Evolutionary conservation across 2,113 vertebrate species (phyloP).

Genomic region (Halichoerus grypus): DNA sequence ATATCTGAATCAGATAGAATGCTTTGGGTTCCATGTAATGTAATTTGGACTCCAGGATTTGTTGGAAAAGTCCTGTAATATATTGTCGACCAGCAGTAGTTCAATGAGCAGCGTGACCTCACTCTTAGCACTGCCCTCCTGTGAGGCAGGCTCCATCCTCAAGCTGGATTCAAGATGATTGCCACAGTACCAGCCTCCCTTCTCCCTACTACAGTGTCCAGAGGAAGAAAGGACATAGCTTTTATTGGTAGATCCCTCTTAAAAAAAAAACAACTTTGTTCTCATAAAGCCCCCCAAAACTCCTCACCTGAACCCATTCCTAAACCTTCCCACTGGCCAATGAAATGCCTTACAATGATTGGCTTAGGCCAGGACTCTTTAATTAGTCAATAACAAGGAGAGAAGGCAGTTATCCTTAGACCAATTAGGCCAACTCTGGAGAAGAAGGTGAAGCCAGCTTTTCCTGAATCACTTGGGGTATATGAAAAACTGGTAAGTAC

Average conservation of each 20-base stretch:
- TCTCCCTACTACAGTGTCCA: neutral
- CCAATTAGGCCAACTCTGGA: neutral
- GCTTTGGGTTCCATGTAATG: neutral
- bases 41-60: neutral
- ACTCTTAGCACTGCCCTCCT: neutral
- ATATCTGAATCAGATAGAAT: neutral
- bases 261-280: neutral
- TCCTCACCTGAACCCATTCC: neutral
- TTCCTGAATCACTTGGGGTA: neutral
- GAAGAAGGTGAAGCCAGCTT: neutral
- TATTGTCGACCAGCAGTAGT: neutral
- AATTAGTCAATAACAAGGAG: neutral
- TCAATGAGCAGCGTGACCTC: neutral
- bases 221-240: neutral
- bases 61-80: neutral
- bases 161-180: neutral
- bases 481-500: neutral
- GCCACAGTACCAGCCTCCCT: neutral
- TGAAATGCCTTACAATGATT: neutral
- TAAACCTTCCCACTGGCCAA: neutral
- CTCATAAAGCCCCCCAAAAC: neutral
- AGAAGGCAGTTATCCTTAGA: neutral
- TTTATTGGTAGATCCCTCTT: neutral
- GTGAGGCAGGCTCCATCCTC: neutral
- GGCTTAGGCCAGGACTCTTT: neutral